Percentiles rank a stretch among this genome's conserved stretches.
These are phyloP conservation scores for Theretra japonica DNA, from an alignment of 2,888 invertebrate genomes.

Conservation along the genomic window DNA sequence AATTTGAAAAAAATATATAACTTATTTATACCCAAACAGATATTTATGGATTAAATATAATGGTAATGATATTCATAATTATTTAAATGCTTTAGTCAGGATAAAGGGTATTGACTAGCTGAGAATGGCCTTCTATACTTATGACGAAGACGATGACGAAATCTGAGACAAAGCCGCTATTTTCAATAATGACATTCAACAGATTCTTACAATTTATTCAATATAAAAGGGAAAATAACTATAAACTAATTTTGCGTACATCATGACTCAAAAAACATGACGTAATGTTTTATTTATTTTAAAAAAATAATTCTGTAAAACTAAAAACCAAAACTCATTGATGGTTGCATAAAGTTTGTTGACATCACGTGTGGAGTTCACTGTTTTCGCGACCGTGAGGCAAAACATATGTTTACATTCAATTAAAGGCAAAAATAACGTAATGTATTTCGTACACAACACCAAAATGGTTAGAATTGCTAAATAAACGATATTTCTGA, in stretches of 20 bases:
- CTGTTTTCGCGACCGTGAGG: slow-evolving; percentile 56
- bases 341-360: slow-evolving; percentile 50
- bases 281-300: not conserved
- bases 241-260: not conserved
- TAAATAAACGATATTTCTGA: not conserved
- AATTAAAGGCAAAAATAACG: not conserved
- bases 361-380: slow-evolving; percentile 57
- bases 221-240: not conserved
- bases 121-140: not conserved
- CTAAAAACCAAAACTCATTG: not conserved
- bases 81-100: not conserved
- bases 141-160: not conserved
- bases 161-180: not conserved
- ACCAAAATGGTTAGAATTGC: not conserved
- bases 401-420: slow-evolving; percentile 50
- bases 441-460: not conserved
- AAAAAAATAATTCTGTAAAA: not conserved
- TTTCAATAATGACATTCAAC: not conserved
- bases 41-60: too few species aligned
- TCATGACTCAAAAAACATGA: not conserved
- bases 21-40: too few species aligned
- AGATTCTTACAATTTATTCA: not conserved
- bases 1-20: too few species aligned
- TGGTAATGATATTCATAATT: not conserved
- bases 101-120: not conserved